phyloP scores from a whole-genome alignment of 2,797 vertebrate genomes.

The Craterocephalus amniculus region DNA sequence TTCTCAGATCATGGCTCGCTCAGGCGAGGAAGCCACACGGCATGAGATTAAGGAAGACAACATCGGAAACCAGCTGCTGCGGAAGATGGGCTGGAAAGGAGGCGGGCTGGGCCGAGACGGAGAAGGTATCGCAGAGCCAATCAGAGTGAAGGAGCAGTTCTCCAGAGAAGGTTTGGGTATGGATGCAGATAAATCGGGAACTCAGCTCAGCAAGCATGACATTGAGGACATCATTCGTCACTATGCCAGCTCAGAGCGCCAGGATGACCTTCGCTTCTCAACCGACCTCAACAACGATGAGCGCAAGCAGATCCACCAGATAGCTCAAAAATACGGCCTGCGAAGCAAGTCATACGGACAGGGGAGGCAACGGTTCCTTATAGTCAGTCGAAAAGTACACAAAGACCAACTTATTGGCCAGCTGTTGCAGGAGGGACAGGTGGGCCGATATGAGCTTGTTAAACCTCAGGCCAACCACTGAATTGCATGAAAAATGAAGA shows the following conservation, averaged over 20 bases:
- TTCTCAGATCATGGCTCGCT: constrained; percentile 91
- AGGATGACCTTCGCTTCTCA: constrained; percentile 95
- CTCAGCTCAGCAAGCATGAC: constrained; percentile 90
- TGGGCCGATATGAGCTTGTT: constrained; percentile 94
- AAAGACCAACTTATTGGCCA: constrained; percentile 94
- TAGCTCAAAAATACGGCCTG: constrained; percentile 93
- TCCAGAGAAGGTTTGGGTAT: constrained; percentile 94
- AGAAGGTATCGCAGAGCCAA: constrained; percentile 95
- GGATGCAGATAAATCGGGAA: constrained; percentile 85
- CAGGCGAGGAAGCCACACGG: constrained; percentile 85
- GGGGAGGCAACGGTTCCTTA: constrained; percentile 90
- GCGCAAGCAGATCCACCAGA: constrained; percentile 94
- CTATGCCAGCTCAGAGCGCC: constrained; percentile 91
- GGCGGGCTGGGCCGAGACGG: constrained; percentile 94
- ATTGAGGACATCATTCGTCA: constrained; percentile 95
- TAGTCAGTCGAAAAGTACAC: constrained; percentile 94
- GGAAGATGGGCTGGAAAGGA: constrained; percentile 99
- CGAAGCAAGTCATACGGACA: constrained; percentile 96
- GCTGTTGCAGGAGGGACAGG: constrained; percentile 94
- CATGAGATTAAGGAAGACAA: constrained; percentile 98
- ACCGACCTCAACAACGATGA: constrained; percentile 95
- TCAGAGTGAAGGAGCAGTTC: constrained; percentile 95
- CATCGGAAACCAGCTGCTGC: constrained; percentile 96
- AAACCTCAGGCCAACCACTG: constrained; percentile 90
- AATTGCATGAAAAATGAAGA: constrained; percentile 60